Evolutionary conservation across 1,140 invertebrate genomes (phyloP).

Genomic region (Drosophila prosaltans): DNA sequence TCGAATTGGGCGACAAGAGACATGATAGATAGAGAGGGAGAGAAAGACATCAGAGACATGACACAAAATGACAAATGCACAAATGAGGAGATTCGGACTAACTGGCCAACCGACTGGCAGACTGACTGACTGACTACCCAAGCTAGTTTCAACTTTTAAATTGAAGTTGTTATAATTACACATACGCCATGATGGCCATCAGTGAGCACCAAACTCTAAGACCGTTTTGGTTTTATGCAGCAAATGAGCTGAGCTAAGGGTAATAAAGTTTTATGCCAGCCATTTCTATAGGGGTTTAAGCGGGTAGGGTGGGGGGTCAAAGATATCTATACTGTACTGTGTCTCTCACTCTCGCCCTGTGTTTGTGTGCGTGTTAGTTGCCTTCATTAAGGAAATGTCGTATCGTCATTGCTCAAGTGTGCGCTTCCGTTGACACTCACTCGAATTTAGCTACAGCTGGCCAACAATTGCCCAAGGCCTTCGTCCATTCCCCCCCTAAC

Average conservation of each 20-base stretch:
- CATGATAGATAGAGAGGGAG: background rate
- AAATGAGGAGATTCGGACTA: constrained; percentile 26
- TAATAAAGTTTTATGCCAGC: constrained; percentile 70
- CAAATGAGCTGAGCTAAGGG: constrained; percentile 57
- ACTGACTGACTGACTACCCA: constrained; percentile 19
- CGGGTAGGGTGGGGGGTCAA: background rate
- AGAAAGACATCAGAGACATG: constrained; percentile 11
- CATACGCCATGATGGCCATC: constrained; percentile 63
- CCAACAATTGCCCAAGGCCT: constrained; percentile 25
- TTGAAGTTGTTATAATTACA: constrained; percentile 75
- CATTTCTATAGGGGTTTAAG: constrained; percentile 11
- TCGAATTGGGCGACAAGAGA: constrained; percentile 3
- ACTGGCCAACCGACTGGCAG: constrained; percentile 17
- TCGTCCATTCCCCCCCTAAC: constrained; percentile 7
- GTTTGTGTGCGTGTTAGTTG: constrained; percentile 34
- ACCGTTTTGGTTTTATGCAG: constrained; percentile 30
- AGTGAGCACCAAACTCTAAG: background rate
- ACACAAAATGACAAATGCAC: constrained; percentile 57
- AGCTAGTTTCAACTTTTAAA: constrained; percentile 20
- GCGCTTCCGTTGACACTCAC: constrained; percentile 73
- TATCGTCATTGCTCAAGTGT: constrained; percentile 78
- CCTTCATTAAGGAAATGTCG: constrained; percentile 82
- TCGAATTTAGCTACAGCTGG: constrained; percentile 17
- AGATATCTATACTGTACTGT: constrained; percentile 19
- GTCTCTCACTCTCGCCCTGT: constrained; percentile 21